phyloP scores from a whole-genome alignment of 2,888 invertebrate genomes.

The Anoncus sp. region DNA sequence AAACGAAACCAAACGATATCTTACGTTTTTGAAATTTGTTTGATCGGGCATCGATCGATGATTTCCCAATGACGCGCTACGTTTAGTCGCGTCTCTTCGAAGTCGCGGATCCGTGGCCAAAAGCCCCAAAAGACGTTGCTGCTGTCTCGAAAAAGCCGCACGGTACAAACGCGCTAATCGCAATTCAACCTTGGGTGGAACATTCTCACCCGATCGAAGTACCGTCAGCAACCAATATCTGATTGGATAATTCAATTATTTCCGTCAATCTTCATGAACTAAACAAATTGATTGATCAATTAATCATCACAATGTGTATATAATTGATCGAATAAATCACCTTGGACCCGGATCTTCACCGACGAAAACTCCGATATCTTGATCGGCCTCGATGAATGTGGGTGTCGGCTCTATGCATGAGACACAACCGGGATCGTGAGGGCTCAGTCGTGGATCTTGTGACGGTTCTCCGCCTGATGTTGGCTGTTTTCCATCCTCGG shows the following conservation, averaged over 20 bases:
- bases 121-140: constrained; percentile 92
- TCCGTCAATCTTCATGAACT: too few species aligned
- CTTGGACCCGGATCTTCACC: constrained; percentile 81
- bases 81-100: constrained; percentile 70
- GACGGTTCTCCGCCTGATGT: constrained; percentile 27
- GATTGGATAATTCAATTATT: constrained; percentile 1
- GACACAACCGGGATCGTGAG: constrained; percentile 72
- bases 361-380: constrained; percentile 78
- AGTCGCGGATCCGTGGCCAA: constrained; percentile 83
- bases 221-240: constrained; percentile 93
- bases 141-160: constrained; percentile 93
- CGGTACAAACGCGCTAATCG: constrained; percentile 91
- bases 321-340: constrained; percentile 62
- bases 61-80: constrained; percentile 56
- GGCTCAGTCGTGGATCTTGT: constrained; percentile 40
- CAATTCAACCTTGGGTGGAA: constrained; percentile 87
- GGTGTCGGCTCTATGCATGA: constrained; percentile 80
- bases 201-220: constrained; percentile 85
- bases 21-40: constrained; percentile 41
- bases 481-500: constrained; percentile 65
- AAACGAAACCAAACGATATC: background rate
- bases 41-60: constrained; percentile 31
- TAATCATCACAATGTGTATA: too few species aligned
- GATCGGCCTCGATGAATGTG: constrained; percentile 74
- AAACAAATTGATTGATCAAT: too few species aligned